A percentile compares a stretch with the other conserved stretches of the same genome.
These are phyloP conservation scores for Salarias fasciatus DNA, from an alignment of 2,797 vertebrate genomes.

Conservation along the genomic window DNA sequence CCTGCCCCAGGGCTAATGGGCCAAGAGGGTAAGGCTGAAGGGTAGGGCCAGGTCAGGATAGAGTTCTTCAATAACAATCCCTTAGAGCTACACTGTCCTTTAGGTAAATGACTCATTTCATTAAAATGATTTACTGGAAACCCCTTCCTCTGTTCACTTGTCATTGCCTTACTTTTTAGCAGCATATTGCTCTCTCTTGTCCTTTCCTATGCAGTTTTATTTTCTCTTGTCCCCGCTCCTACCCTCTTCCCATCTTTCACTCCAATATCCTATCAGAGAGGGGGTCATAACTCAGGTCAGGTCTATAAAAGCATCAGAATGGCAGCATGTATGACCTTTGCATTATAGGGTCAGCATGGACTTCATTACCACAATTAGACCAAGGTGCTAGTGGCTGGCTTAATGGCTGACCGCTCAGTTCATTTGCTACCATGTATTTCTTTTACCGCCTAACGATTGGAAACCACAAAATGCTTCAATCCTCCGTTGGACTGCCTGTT, in stretches of 20 bases:
- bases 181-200: constrained; percentile 38
- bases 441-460: constrained; percentile 45
- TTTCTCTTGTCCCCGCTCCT: constrained; percentile 22
- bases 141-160: constrained; percentile 30
- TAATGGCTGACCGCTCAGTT: constrained; percentile 59
- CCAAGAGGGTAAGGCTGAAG: constrained; percentile 49
- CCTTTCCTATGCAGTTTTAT: constrained; percentile 33
- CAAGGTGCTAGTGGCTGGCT: constrained; percentile 47
- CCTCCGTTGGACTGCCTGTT: constrained; percentile 50
- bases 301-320: constrained; percentile 73
- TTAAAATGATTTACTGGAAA: constrained; percentile 75
- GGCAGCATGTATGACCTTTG: constrained; percentile 52
- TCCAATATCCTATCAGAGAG: constrained; percentile 42
- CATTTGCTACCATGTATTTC: constrained; percentile 55
- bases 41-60: constrained; percentile 26
- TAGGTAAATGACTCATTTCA: constrained; percentile 74
- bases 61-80: constrained; percentile 38
- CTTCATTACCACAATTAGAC: constrained; percentile 77
- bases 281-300: constrained; percentile 70
- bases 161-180: constrained; percentile 58
- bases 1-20: constrained; percentile 50
- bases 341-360: constrained; percentile 68
- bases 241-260: constrained; percentile 23
- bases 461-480: constrained; percentile 51
- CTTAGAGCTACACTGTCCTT: constrained; percentile 53